A percentile compares a stretch with the other conserved stretches of the same genome.
Evolutionary conservation across 2,797 vertebrate genomes (phyloP).

Genomic region (Aselliscus stoliczkanus): DNA sequence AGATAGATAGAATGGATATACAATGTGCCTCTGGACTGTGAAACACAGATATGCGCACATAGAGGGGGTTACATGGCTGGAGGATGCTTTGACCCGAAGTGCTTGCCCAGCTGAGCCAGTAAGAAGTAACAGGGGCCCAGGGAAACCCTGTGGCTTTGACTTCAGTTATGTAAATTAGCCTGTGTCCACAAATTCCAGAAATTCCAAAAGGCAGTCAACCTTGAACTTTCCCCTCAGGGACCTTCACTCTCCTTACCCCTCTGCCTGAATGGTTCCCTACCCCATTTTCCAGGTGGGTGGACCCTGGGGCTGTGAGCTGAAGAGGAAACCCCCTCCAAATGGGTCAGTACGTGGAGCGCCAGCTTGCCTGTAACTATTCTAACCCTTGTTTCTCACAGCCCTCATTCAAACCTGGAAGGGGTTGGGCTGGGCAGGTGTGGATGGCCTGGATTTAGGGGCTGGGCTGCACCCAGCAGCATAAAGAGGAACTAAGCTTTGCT

Average conservation of each 20-base stretch:
- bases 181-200: not conserved
- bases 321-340: not conserved
- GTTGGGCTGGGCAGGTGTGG: rapidly evolving
- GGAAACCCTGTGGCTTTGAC: not conserved
- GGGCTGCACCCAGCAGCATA: not conserved
- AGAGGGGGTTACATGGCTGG: no score
- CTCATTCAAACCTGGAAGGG: not conserved
- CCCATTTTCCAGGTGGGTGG: rapidly evolving
- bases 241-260: not conserved
- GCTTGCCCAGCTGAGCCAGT: not conserved
- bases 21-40: not conserved
- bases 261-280: rapidly evolving
- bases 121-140: not conserved
- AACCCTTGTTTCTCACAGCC: not conserved
- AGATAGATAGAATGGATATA: not conserved
- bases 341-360: rapidly evolving
- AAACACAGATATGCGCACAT: not conserved
- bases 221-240: not conserved
- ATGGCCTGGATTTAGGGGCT: rapidly evolving
- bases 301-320: no score
- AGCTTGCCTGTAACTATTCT: no score
- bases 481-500: no score
- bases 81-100: not conserved
- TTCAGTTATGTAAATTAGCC: not conserved
- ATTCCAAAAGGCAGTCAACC: not conserved